These are phyloP conservation scores for Drosophila suzukii DNA, from an alignment of 1,140 invertebrate genomes.

Conservation along the genomic window DNA sequence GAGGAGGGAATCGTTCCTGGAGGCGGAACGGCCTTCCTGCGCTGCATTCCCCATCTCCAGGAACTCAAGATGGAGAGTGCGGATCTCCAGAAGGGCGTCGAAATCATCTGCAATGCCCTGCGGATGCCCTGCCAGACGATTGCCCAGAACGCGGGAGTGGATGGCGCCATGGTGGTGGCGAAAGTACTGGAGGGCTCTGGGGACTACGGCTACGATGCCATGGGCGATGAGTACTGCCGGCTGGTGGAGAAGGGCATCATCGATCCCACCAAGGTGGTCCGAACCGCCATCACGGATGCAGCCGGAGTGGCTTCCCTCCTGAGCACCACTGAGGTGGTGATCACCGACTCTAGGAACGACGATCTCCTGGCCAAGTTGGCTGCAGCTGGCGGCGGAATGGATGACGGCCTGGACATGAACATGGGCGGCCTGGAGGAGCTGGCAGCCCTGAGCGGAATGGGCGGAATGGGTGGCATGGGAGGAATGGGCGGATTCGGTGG, in stretches of 20 bases:
- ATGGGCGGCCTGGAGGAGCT: slow-evolving; percentile 54
- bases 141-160: slow-evolving; percentile 97
- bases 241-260: slow-evolving; percentile 99
- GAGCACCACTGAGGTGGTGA: slow-evolving; percentile 98
- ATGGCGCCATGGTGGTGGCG: slow-evolving; percentile 95
- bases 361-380: slow-evolving; percentile 85
- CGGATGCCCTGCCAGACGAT: slow-evolving; percentile 97
- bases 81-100: slow-evolving; percentile 93
- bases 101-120: slow-evolving; percentile 96
- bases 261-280: slow-evolving; percentile 99
- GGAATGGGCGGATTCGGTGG: slow-evolving; percentile 49
- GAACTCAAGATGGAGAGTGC: slow-evolving; percentile 89
- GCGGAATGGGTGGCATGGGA: slow-evolving; percentile 45
- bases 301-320: slow-evolving; percentile 98
- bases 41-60: slow-evolving; percentile 92
- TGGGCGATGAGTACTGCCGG: slow-evolving; percentile 96
- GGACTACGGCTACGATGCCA: slow-evolving; percentile 97
- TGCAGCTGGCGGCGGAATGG: slow-evolving; percentile 72
- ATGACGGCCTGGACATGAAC: slow-evolving; percentile 45
- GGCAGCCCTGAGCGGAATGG: slow-evolving; percentile 42
- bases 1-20: slow-evolving; percentile 99
- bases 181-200: slow-evolving; percentile 91
- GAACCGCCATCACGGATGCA: slow-evolving; percentile 98
- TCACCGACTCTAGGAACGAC: slow-evolving; percentile 97
- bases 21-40: slow-evolving; percentile 96